These are phyloP conservation scores for Cyanistes caeruleus DNA, from an alignment of 2,113 vertebrate genomes.

Conservation along the genomic window DNA sequence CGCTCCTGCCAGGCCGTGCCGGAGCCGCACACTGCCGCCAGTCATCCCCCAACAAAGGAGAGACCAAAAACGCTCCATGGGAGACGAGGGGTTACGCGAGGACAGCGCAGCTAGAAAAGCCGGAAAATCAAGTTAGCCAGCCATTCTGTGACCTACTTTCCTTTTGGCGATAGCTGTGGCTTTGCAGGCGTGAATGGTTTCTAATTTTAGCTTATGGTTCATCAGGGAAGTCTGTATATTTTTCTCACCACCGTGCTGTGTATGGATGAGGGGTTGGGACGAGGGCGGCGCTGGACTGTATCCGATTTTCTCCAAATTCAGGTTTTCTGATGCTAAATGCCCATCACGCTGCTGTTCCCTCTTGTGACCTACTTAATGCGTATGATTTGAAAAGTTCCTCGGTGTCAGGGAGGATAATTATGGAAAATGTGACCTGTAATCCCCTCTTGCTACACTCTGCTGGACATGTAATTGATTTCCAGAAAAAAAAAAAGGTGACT, in stretches of 20 bases:
- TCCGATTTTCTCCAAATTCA: neutral
- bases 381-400: neutral
- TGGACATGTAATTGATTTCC: slow-evolving; percentile 44
- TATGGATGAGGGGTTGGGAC: neutral
- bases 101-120: slow-evolving; percentile 22
- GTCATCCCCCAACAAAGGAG: neutral
- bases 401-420: neutral
- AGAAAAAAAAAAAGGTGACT: neutral
- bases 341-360: neutral
- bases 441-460: slow-evolving; percentile 15
- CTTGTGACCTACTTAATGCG: neutral
- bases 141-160: slow-evolving; percentile 65
- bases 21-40: neutral
- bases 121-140: slow-evolving; percentile 62
- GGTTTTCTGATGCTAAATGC: neutral
- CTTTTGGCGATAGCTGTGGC: slow-evolving; percentile 51
- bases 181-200: slow-evolving; percentile 57
- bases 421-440: slow-evolving; percentile 36
- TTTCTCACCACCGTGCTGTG: neutral
- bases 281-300: fast-evolving
- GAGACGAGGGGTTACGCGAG: slow-evolving; percentile 50
- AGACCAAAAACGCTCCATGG: neutral
- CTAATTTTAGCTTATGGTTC: slow-evolving; percentile 67
- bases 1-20: neutral
- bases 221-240: neutral